Evolutionary conservation across 2,888 invertebrate genomes (phyloP).

Genomic region (Stenoptilia bipunctidactyla): DNA sequence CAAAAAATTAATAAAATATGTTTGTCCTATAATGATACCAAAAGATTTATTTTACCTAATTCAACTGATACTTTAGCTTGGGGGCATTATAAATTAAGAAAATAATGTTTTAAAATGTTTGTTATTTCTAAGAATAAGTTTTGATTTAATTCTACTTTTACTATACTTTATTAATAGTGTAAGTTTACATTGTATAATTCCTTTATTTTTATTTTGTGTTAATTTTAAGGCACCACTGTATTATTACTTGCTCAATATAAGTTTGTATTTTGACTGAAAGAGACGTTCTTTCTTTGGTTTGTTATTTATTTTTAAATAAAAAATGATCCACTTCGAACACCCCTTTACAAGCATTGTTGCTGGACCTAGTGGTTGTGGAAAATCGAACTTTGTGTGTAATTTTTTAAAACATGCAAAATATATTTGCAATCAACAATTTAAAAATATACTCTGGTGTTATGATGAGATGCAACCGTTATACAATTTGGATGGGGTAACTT

Average conservation of each 20-base stretch:
- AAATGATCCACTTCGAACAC: constrained; percentile 12
- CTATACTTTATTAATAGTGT: neutral
- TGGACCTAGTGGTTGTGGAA: constrained; percentile 20
- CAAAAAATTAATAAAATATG: constrained; percentile 16
- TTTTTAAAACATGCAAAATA: constrained; percentile 11
- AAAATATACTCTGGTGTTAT: constrained; percentile 6
- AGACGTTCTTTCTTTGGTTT: neutral
- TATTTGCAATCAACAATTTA: constrained; percentile 6
- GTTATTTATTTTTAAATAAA: neutral
- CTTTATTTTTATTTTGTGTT: neutral
- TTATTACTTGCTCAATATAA: neutral
- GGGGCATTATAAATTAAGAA: constrained; percentile 12
- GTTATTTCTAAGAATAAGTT: neutral
- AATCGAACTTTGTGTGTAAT: constrained; percentile 14
- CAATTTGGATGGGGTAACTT: constrained; percentile 14
- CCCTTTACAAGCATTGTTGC: constrained; percentile 18
- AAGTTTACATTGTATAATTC: neutral
- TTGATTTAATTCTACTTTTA: neutral
- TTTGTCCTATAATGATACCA: constrained; percentile 11
- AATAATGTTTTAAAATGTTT: constrained; percentile 1
- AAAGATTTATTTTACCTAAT: constrained; percentile 6
- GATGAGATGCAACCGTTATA: constrained; percentile 18
- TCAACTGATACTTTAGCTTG: constrained; percentile 11
- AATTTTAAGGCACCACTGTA: too few species aligned
- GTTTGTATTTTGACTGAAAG: neutral